Conservation (phyloP, 2,888 invertebrate genomes). For the Pelosia muscerda region DNA sequence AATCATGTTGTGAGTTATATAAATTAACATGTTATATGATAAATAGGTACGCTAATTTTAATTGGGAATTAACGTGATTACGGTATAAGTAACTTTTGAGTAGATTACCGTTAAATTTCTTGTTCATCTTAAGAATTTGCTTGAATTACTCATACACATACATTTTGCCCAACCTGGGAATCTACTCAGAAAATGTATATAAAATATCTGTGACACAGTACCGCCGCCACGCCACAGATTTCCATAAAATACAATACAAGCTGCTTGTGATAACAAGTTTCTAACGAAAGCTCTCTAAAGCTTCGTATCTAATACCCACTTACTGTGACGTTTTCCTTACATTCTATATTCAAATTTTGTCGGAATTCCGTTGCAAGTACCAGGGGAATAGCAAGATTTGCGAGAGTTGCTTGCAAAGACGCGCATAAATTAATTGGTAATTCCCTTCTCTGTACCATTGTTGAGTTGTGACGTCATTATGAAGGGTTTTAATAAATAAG, state of each 20-base stretch:
- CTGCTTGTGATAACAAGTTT: conserved; percentile 21
- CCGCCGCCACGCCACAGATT: neutral
- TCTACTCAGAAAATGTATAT: neutral
- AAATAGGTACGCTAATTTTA: too few species aligned
- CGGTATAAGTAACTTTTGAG: too few species aligned
- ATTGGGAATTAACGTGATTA: too few species aligned
- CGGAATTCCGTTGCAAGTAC: conserved; percentile 20
- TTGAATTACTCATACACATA: too few species aligned
- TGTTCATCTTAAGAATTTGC: too few species aligned
- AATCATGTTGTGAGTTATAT: too few species aligned
- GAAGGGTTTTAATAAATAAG: neutral
- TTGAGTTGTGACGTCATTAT: neutral
- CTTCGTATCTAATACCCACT: conserved; percentile 21
- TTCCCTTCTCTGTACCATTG: conserved; percentile 24
- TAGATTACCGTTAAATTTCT: too few species aligned
- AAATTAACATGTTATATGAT: too few species aligned
- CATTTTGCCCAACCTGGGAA: neutral
- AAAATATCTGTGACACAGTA: neutral
- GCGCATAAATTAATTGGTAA: conserved; percentile 40
- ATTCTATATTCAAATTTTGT: conserved; percentile 40
- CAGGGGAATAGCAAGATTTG: conserved; percentile 31
- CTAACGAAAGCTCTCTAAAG: conserved; percentile 21
- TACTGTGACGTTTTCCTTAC: conserved; percentile 25
- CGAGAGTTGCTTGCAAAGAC: conserved; percentile 27
- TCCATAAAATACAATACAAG: neutral